These are phyloP conservation scores for Caradrina kadenii DNA, from an alignment of 2,888 invertebrate genomes.

Conservation along the genomic window DNA sequence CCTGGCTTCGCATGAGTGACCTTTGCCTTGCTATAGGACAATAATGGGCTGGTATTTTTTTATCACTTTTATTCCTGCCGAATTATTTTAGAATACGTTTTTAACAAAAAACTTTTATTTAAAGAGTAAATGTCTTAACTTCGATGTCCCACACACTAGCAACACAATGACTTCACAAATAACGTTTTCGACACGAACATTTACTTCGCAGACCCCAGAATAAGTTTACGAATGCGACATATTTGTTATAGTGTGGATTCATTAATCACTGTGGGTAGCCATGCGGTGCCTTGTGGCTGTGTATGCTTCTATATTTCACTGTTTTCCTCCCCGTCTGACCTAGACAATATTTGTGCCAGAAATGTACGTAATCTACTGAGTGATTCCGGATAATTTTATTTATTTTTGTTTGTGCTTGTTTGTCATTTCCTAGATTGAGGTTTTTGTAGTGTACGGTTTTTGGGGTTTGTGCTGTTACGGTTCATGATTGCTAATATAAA, in stretches of 20 bases:
- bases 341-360: conserved; percentile 75
- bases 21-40: too few relatives aligned
- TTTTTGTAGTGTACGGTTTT: conserved; percentile 16
- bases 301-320: conserved; percentile 66
- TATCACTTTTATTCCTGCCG: too few relatives aligned
- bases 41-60: too few relatives aligned
- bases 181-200: conserved; percentile 56
- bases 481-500: conserved; percentile 13
- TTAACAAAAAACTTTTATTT: neutral
- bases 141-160: conserved; percentile 8
- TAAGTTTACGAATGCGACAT: conserved; percentile 71
- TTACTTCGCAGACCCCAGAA: conserved; percentile 58
- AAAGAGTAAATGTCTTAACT: conserved; percentile 23
- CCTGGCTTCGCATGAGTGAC: too few relatives aligned
- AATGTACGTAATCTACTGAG: conserved; percentile 76
- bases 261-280: conserved; percentile 80
- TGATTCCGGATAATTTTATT: conserved; percentile 75
- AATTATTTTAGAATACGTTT: neutral
- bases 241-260: conserved; percentile 80
- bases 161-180: conserved; percentile 57
- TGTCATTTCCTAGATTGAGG: conserved; percentile 36
- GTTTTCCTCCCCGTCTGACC: conserved; percentile 70
- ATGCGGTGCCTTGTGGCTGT: conserved; percentile 66
- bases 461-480: neutral
- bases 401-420: conserved; percentile 60